phyloP scores from a whole-genome alignment of 2,113 vertebrate species.

The Microtus pennsylvanicus region DNA sequence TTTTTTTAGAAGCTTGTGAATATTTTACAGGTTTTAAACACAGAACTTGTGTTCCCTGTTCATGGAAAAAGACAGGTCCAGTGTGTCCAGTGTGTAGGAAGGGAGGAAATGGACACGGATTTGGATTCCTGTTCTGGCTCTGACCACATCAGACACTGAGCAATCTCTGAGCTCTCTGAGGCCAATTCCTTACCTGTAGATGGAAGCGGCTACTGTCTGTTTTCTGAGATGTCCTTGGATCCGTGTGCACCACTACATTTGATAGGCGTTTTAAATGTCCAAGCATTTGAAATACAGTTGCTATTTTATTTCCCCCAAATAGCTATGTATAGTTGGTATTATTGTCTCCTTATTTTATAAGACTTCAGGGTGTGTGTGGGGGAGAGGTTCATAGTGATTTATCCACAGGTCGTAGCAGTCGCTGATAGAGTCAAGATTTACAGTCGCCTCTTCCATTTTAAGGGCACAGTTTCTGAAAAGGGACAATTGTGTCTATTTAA shows the following conservation, averaged over 20 bases:
- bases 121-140: background rate
- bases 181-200: background rate
- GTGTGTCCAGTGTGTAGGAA: background rate
- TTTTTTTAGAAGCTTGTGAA: background rate
- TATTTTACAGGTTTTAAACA: background rate
- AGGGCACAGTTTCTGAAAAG: background rate
- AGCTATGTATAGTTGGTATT: background rate
- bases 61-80: background rate
- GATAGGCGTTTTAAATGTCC: background rate
- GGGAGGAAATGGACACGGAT: background rate
- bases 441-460: background rate
- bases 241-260: background rate
- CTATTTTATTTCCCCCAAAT: background rate
- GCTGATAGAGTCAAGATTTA: background rate
- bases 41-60: background rate
- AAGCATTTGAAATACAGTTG: background rate
- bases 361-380: background rate
- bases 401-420: background rate
- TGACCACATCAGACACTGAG: background rate
- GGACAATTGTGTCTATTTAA: background rate
- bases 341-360: background rate
- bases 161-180: background rate
- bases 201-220: background rate
- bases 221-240: background rate
- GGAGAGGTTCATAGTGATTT: background rate